These are phyloP conservation scores for Trichomalopsis sarcophagae DNA, from an alignment of 1,140 invertebrate species.

Conservation along the genomic window DNA sequence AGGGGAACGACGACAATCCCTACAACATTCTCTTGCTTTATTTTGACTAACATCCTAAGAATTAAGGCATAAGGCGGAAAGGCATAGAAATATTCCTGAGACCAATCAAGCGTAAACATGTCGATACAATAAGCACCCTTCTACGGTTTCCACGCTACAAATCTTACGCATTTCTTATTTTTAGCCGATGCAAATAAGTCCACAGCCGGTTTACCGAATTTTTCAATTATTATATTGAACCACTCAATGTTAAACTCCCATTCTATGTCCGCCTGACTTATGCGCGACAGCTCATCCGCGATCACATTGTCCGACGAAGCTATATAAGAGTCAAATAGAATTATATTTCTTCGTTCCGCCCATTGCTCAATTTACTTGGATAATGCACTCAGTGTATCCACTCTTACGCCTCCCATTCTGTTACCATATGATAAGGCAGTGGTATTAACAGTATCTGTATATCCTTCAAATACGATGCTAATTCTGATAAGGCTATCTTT, in stretches of 20 bases:
- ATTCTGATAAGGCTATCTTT: background rate
- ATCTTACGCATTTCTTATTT: conserved; percentile 58
- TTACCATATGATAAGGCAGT: background rate
- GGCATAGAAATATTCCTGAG: background rate
- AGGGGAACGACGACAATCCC: background rate
- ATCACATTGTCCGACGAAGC: background rate
- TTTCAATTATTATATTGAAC: background rate
- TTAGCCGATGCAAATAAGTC: conserved; percentile 58
- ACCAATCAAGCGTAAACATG: background rate
- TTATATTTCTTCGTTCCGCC: background rate
- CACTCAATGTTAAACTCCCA: background rate
- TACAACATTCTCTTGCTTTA: background rate
- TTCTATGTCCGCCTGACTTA: background rate
- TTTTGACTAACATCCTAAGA: background rate
- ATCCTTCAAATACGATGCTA: background rate
- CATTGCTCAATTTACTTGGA: conserved; percentile 3
- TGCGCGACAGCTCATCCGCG: background rate
- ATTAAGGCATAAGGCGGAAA: background rate
- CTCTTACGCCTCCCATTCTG: conserved; percentile 12
- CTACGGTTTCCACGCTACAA: conserved; percentile 54
- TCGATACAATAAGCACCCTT: no score
- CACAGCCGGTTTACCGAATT: conserved; percentile 43
- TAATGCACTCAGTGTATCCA: background rate
- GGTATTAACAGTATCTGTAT: background rate
- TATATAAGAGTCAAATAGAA: no score